phyloP scores from a whole-genome alignment of 2,888 invertebrate genomes.

The Andrena trimmerana region DNA sequence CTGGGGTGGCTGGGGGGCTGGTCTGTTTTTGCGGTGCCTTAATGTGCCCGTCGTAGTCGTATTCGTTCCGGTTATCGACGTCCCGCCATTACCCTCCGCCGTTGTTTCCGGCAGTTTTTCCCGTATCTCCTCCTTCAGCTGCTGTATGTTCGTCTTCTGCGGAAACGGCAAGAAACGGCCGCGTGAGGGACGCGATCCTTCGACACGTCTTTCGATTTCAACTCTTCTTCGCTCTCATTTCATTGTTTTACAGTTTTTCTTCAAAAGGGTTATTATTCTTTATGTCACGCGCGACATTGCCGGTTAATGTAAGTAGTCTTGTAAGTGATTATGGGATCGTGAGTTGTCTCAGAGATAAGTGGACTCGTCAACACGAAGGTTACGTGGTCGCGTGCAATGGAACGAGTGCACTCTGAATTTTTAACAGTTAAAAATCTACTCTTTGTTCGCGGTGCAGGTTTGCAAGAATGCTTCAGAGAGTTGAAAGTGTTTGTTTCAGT shows the following conservation, averaged over 20 bases:
- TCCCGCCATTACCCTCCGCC: constrained; percentile 81
- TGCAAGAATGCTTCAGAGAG: too few relatives aligned
- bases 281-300: too few relatives aligned
- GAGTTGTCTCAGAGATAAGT: too few relatives aligned
- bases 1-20: constrained; percentile 90
- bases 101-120: constrained; percentile 84
- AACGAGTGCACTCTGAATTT: too few relatives aligned
- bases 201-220: not conserved
- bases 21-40: constrained; percentile 89
- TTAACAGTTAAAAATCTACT: too few relatives aligned
- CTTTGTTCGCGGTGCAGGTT: too few relatives aligned
- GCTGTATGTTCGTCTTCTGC: constrained; percentile 88
- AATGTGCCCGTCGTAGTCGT: constrained; percentile 87
- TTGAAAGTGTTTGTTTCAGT: too few relatives aligned
- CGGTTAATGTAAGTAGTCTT: too few relatives aligned
- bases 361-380: too few relatives aligned
- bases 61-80: constrained; percentile 76
- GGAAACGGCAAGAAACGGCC: constrained; percentile 42
- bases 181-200: constrained; percentile 2
- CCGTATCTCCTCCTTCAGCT: constrained; percentile 89
- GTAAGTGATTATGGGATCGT: too few relatives aligned
- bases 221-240: not conserved
- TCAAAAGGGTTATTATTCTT: too few relatives aligned
- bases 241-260: not conserved
- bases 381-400: too few relatives aligned